phyloP scores from a whole-genome alignment of 2,113 vertebrate genomes.

The Cephalopholis sonnerati region DNA sequence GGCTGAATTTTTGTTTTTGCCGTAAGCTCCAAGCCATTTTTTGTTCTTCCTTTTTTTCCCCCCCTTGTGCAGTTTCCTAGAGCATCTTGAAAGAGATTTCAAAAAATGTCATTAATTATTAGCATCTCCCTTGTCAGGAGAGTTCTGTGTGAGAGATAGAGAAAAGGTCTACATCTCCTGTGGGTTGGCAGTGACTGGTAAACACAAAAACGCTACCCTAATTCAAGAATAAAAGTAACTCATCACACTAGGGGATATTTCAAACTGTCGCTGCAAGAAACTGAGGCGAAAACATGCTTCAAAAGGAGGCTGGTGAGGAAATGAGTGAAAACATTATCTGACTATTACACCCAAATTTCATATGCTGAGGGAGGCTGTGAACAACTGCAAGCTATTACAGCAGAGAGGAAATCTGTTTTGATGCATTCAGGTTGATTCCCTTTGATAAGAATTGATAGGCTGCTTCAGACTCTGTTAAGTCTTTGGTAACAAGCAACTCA shows the following conservation, averaged over 20 bases:
- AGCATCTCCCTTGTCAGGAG: constrained; percentile 59
- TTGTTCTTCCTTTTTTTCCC: constrained; percentile 8
- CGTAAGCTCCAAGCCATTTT: constrained; percentile 43
- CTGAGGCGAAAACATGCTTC: constrained; percentile 1
- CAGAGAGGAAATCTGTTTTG: constrained; percentile 13
- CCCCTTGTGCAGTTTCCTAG: constrained; percentile 42
- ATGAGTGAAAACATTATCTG: constrained; percentile 30
- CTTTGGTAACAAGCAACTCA: background rate
- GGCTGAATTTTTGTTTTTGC: constrained; percentile 31
- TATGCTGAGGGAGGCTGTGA: constrained; percentile 1
- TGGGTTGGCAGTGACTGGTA: constrained; percentile 25
- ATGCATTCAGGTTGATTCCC: constrained; percentile 13
- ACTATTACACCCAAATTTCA: constrained; percentile 40
- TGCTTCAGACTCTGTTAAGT: background rate
- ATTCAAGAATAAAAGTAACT: constrained; percentile 60
- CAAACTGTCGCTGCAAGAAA: constrained; percentile 26
- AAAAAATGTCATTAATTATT: constrained; percentile 70
- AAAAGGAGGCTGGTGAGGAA: constrained; percentile 29
- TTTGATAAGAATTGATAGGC: constrained; percentile 1
- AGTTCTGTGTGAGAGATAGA: constrained; percentile 43
- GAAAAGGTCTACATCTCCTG: constrained; percentile 33
- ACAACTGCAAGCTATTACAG: constrained; percentile 9
- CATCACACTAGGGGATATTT: constrained; percentile 36
- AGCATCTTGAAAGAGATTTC: constrained; percentile 71
- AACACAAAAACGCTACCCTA: constrained; percentile 55